Evolutionary conservation across 2,113 vertebrate genomes (phyloP).

Genomic region (Elgaria multicarinata): DNA sequence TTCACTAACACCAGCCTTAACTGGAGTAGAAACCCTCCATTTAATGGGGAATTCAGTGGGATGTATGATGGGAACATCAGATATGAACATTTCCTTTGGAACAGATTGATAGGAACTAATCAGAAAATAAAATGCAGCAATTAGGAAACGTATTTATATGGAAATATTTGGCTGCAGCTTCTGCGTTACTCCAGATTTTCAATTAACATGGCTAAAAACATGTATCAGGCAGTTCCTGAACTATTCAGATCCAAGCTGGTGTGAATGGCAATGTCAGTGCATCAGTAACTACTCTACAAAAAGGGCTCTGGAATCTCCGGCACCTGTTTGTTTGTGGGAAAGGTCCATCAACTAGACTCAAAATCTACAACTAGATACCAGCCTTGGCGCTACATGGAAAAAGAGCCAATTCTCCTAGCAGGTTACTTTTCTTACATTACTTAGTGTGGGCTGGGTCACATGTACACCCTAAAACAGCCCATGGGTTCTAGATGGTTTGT

Average conservation of each 20-base stretch:
- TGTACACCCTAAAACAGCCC: too few species aligned
- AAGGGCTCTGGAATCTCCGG: background rate
- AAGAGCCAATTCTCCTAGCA: background rate
- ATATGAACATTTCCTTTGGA: background rate
- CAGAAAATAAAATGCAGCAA: background rate
- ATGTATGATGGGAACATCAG: background rate
- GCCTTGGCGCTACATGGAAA: background rate
- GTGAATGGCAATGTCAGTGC: background rate
- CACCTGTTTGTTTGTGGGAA: background rate
- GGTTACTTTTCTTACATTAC: background rate
- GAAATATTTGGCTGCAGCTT: background rate
- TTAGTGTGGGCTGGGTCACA: too few species aligned
- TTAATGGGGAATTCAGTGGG: background rate
- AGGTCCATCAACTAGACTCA: background rate
- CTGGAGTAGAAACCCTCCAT: background rate
- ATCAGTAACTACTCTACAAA: background rate
- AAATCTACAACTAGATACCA: background rate
- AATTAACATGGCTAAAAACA: background rate
- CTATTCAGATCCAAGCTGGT: background rate
- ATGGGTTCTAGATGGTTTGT: too few species aligned
- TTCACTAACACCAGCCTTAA: background rate
- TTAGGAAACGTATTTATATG: background rate
- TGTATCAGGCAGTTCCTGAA: background rate
- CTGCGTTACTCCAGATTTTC: background rate
- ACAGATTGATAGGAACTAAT: background rate